These are phyloP conservation scores for Psittacula cyanocephala DNA, from an alignment of 2,113 vertebrate species.

Conservation along the genomic window DNA sequence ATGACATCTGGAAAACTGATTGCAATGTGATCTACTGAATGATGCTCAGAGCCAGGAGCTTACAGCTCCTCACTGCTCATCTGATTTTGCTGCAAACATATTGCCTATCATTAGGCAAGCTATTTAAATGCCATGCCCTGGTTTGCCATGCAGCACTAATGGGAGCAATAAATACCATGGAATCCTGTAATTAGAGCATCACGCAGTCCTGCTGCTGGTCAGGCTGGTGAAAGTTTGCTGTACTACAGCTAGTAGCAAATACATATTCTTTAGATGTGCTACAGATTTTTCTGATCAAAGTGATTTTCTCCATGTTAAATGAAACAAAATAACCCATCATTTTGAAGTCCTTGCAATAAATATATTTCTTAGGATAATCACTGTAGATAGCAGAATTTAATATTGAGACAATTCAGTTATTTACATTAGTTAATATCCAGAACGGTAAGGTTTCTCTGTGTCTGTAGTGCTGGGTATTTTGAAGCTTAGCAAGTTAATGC, in stretches of 20 bases:
- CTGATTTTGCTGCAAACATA: not conserved
- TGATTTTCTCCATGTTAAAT: not conserved
- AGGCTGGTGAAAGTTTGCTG: not conserved
- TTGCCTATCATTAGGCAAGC: not conserved
- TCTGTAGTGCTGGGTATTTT: not conserved
- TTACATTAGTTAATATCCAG: not conserved
- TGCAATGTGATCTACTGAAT: not conserved
- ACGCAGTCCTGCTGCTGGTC: not conserved
- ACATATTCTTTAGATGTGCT: not conserved
- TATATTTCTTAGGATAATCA: not conserved
- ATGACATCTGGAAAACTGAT: not conserved
- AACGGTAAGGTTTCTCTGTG: not conserved
- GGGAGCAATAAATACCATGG: not conserved
- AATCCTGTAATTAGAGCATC: not conserved
- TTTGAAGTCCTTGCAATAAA: not conserved
- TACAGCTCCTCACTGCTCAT: not conserved
- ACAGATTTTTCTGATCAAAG: not conserved
- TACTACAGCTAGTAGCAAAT: not conserved
- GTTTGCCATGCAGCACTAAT: not conserved
- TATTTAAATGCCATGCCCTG: not conserved
- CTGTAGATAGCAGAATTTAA: not conserved
- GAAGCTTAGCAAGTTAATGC: not conserved
- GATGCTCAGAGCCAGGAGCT: not conserved
- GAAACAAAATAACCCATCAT: not conserved
- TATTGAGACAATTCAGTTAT: not conserved